A percentile compares a stretch with the other conserved stretches of the same genome.
Evolutionary conservation across 2,888 invertebrate genomes (phyloP).

Genomic region (Drosophila algonquin): DNA sequence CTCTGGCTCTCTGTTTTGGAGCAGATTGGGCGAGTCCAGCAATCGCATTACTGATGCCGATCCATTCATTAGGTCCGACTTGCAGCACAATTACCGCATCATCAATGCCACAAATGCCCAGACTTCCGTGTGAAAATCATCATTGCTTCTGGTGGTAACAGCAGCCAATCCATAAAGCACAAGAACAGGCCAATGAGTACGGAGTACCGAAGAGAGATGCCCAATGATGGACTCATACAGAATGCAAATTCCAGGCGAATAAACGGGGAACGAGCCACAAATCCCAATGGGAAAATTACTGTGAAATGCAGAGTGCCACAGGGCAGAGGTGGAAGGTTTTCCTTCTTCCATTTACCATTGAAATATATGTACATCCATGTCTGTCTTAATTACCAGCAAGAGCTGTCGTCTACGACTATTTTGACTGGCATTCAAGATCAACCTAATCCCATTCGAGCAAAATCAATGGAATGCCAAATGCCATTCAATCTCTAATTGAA

Average conservation of each 20-base stretch:
- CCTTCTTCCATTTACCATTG: neutral
- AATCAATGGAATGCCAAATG: neutral
- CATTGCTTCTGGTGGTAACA: conserved; percentile 15
- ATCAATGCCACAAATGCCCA: conserved; percentile 33
- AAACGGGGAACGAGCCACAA: conserved; percentile 13
- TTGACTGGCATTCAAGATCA: neutral
- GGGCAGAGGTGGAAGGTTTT: neutral
- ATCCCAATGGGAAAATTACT: conserved; percentile 10
- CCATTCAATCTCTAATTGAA: neutral
- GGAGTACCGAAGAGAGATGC: neutral
- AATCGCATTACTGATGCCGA: conserved; percentile 28
- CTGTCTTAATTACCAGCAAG: neutral
- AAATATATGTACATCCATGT: neutral
- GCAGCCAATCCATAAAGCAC: conserved; percentile 37
- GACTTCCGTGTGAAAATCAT: conserved; percentile 54
- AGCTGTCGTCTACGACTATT: neutral
- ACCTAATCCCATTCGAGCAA: neutral
- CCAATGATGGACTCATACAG: conserved; percentile 25
- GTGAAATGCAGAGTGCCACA: neutral
- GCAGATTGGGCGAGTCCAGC: neutral
- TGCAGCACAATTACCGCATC: conserved; percentile 56
- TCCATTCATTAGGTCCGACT: conserved; percentile 55
- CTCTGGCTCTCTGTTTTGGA: neutral
- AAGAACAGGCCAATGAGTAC: neutral
- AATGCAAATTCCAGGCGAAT: conserved; percentile 62